Evolutionary conservation across 2,888 invertebrate genomes (phyloP), one percentile per base, ranked within the genome.

Genomic region (Clunio marinus): DNA sequence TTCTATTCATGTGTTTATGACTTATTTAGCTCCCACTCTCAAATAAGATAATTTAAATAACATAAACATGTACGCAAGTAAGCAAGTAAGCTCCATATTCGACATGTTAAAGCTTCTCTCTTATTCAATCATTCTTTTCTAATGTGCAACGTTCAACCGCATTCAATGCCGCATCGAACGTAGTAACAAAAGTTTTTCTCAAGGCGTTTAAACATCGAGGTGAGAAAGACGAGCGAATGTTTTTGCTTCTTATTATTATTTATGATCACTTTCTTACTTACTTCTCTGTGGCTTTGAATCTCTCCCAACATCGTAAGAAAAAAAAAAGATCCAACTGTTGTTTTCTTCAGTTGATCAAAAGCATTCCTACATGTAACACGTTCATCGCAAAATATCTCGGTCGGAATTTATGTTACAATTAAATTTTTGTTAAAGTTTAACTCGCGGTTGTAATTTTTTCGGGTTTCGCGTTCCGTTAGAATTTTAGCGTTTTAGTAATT

Each of bases 281-380:
- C 27, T 41, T 10, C 17, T 22, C 17, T 5, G 10, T 10, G 41
- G 2, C 10, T n/a, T 2, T 10, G 5, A 37, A 25, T n/a, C 46
- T 45, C n/a, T 46, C 10, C n/a, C 20, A 13, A 28, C 28, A 35
- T 27, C 15, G n/a, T n/a, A n/a, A n/a, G n/a, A n/a, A n/a, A n/a
- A n/a, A n/a, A 27, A 57, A 57, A 45, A 57, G n/a, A 13, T 66
- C 20, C 22, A 46, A 46, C 46, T 66, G 66, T 66, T n/a, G n/a
- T n/a, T n/a, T 66, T 65, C 51, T 62, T 65, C 57, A 66, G 66
- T 66, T 37, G 66, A 57, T 66, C 51, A 66, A 66, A 66, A 25
- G 66, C 57, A 66, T 66, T 66, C 66, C 25, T 51, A 27, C 46
- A 46, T 66, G 35, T 28, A 32, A 55, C 66, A 66, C 66, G 66